These are phyloP conservation scores for Okamejei kenojei DNA, from an alignment of 2,797 vertebrate genomes.

Conservation along the genomic window DNA sequence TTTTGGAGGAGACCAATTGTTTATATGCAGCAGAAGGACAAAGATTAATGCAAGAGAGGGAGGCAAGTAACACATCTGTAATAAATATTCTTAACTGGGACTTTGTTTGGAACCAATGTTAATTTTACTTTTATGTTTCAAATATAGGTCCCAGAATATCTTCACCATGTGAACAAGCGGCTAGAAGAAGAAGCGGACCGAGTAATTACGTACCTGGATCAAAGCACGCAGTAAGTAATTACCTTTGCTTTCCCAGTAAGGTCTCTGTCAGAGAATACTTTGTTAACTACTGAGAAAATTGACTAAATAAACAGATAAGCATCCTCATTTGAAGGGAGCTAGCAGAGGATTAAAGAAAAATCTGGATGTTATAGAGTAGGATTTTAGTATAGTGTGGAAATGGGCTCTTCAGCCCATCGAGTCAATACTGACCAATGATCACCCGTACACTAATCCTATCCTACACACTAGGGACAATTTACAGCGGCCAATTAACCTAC, in stretches of 20 bases:
- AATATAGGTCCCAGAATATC: slow-evolving; percentile 66
- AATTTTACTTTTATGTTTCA: slow-evolving; percentile 37
- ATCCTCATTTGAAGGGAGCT: background rate
- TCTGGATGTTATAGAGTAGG: no score
- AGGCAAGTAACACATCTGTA: slow-evolving; percentile 51
- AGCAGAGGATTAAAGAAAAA: background rate
- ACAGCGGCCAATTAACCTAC: no score
- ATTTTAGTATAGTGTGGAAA: background rate
- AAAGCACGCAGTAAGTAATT: slow-evolving; percentile 66
- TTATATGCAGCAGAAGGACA: slow-evolving; percentile 71
- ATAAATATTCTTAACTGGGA: background rate
- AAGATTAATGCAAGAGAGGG: slow-evolving; percentile 69
- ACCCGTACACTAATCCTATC: no score
- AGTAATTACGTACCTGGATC: slow-evolving; percentile 68
- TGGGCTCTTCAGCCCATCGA: no score
- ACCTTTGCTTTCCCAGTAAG: background rate
- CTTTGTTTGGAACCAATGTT: background rate
- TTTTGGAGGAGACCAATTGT: slow-evolving; percentile 69
- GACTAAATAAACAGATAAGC: background rate
- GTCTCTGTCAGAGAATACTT: background rate
- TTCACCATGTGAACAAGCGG: slow-evolving; percentile 67
- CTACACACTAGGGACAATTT: no score
- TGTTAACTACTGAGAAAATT: background rate
- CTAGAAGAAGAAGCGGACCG: slow-evolving; percentile 68
- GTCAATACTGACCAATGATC: no score